phyloP scores from a whole-genome alignment of 2,797 vertebrate genomes.

The Hydrolagus colliei region DNA sequence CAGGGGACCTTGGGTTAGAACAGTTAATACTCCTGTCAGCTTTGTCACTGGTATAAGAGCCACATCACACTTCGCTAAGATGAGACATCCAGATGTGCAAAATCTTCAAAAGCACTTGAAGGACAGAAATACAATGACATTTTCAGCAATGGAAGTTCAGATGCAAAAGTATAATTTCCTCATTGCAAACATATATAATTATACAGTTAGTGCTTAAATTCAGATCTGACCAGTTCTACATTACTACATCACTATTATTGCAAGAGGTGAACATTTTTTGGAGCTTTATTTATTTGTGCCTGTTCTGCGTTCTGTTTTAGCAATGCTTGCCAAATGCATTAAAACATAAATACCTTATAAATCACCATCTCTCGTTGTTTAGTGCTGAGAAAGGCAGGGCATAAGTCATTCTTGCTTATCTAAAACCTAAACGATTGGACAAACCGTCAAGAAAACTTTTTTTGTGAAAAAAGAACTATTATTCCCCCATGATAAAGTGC shows the following conservation, averaged over 20 bases:
- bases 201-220: not conserved
- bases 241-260: not conserved
- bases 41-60: too few species aligned
- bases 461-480: not conserved
- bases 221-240: not conserved
- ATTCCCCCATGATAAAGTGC: not conserved
- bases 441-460: not conserved
- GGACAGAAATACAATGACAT: not conserved
- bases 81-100: not conserved
- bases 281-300: not conserved
- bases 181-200: not conserved
- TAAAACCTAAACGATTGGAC: not conserved
- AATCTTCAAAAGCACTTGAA: not conserved
- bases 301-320: not conserved
- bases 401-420: not conserved
- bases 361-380: not conserved
- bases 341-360: not conserved
- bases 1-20: too few species aligned
- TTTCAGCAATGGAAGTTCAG: not conserved
- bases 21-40: too few species aligned
- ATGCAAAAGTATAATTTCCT: not conserved
- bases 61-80: too few species aligned
- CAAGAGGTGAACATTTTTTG: not conserved
- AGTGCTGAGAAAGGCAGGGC: not conserved
- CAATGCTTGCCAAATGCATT: not conserved